Base-by-base conservation (phyloP, 2,113 vertebrate species). In the Machaerirhynchus nigripectus region DNA sequence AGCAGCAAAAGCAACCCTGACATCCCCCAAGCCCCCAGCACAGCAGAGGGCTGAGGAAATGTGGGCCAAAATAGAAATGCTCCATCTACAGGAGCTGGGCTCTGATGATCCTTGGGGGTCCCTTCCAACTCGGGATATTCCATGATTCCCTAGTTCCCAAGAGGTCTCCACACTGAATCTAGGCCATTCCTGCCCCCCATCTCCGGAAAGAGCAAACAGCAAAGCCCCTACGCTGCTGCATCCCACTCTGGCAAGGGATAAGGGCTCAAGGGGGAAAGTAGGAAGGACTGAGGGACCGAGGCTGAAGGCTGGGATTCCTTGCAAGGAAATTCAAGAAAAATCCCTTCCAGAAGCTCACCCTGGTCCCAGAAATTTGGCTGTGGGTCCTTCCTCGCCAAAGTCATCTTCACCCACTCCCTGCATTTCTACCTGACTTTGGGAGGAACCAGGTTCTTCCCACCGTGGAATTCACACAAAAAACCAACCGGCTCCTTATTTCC, bases 221-320 rank as follows among this genome's bases (percentile, higher is more conserved):
- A 68, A 55, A 83, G 9, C 5, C 37, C 10, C 19, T 8, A 0
- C 0, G 0, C 31, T 67, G 40, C 39, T 67, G 39, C 47, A 40
- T 31, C 53, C 35, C 3, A 0, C 15, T 33, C 59, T 26, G 21
- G 52, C 24, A 63, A 53, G 22, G 20, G 7, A 28, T 10, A 5
- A 40, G 31, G 24, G 1, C 0, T 10, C n/a, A 69, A 50, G 6
- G 9, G 13, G 23, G 2, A 10, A 69, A 74, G 30, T 1, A 39
- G 40, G 65, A 46, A 44, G 26, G 56, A 70, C 11, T 28, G 23
- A 28, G 19, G 8, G 20, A 12, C 9, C 16, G 37, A 56, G 22
- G 33, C 2, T 44, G 20, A 67, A 76, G 31, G 16, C 1, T 65
- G 40, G 31, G 6, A 63, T 85, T 70, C 7, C 21, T 35, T 44